Evolutionary conservation across 92 coral and sea anemone species (phyloP), one percentile per base, ranked within the genome.

Genomic region (Phymanthus crucifer): DNA sequence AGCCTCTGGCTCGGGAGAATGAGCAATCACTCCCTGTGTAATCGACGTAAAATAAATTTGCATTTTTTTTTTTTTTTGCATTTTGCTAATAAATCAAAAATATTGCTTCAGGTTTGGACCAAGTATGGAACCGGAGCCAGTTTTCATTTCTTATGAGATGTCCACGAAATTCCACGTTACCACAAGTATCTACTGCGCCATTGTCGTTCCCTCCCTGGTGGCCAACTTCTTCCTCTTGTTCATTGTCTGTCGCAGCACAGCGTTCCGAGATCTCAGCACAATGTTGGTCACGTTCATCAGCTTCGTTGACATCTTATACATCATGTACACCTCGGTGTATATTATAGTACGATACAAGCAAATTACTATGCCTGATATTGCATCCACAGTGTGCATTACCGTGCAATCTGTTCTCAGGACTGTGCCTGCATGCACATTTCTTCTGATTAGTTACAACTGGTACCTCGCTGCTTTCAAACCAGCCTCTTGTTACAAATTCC

Each of bases 201-300:
- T 88, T 13, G 73, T 74, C 64, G n/a, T 78, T 1, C 81, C 83
- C 14, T 54, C 92, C 33, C 27, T 88, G n/a, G 29, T 84, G 4
- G 83, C 84, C 6, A 88, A 88, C 80, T 35, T 73, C 32, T 72
- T 88, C 3, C 83, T 88, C 54, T 71, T 88, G 64, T 79, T 82
- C 75, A 77, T 88, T 79, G 86, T 84, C 35, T 78, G 75, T 26
- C 75, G 77, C 19, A 84, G 80, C 80, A 88, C 78, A n/a, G 50
- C 35, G 27, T 88, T 88, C 34, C 89, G 92, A 34, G 92, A 88
- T 77, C 86, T 84, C 69, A 84, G 89, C 70, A 88, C 89, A 9
- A 75, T 84, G 72, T 67, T 88, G n/a, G 84, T 80, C 3, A 27
- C 84, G 37, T 80, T 70, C 43, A 54, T 80, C 40, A 70, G 84